Percentiles rank a stretch among this genome's conserved stretches.
phyloP scores from a whole-genome alignment of 2,888 invertebrate genomes.

The Aporophyla lueneburgensis region DNA sequence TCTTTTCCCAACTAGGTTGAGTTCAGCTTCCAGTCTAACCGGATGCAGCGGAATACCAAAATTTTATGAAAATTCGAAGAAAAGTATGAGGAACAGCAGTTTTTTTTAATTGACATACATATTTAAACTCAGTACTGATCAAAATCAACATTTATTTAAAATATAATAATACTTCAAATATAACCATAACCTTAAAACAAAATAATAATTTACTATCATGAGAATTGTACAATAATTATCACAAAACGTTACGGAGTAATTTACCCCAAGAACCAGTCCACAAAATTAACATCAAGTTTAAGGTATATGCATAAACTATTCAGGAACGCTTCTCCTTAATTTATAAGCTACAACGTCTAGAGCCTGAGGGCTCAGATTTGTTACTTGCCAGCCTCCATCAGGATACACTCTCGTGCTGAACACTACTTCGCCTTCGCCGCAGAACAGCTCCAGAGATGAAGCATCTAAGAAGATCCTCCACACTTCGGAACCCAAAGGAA shows the following conservation, averaged over 20 bases:
- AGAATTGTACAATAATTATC: slow-evolving; percentile 33
- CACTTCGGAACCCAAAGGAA: slow-evolving; percentile 71
- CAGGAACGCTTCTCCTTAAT: slow-evolving; percentile 80
- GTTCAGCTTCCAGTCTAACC: no score
- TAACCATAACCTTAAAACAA: not conserved
- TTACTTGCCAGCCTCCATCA: slow-evolving; percentile 82
- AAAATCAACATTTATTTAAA: slow-evolving; percentile 1
- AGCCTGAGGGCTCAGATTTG: slow-evolving; percentile 78
- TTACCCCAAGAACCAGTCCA: not conserved
- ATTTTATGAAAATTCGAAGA: no score
- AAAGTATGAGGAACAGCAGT: not conserved
- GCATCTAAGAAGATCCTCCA: slow-evolving; percentile 86
- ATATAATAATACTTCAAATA: not conserved
- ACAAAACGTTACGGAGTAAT: not conserved
- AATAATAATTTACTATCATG: not conserved
- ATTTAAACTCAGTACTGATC: not conserved
- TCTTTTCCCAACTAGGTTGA: no score
- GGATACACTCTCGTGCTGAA: slow-evolving; percentile 85
- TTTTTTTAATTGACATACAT: not conserved
- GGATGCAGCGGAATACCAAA: no score
- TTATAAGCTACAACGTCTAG: slow-evolving; percentile 78
- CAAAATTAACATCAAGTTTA: not conserved
- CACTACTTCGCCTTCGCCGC: slow-evolving; percentile 87
- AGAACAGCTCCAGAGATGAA: slow-evolving; percentile 86
- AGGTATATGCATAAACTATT: slow-evolving; percentile 52